A percentile compares a stretch with the other conserved stretches of the same genome.
Conservation (phyloP, 2,113 vertebrate genomes). For the Phalacrocorax carbo region DNA sequence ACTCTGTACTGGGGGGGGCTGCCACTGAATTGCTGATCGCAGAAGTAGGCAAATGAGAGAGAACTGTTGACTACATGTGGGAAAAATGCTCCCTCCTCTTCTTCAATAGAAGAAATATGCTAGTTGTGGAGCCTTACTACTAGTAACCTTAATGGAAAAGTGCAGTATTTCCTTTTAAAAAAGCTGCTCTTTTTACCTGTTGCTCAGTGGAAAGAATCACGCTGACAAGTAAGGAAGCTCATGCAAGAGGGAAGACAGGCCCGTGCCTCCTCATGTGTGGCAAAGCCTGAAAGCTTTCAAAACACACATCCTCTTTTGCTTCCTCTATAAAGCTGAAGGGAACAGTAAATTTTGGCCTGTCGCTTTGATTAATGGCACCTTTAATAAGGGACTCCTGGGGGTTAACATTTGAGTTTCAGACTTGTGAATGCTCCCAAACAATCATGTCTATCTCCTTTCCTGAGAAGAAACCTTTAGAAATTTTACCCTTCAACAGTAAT, state of each 20-base stretch:
- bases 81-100: background rate
- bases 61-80: background rate
- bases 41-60: background rate
- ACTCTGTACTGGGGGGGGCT: fast-evolving
- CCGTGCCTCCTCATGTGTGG: fast-evolving
- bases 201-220: background rate
- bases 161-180: background rate
- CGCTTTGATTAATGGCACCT: background rate
- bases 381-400: background rate
- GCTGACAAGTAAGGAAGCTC: background rate
- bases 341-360: background rate
- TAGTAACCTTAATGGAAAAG: background rate
- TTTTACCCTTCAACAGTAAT: background rate
- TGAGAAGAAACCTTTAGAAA: background rate
- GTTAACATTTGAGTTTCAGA: background rate
- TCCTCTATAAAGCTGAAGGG: background rate
- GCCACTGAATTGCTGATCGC: background rate
- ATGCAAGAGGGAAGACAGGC: background rate
- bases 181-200: background rate
- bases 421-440: background rate
- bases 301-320: background rate
- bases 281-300: background rate
- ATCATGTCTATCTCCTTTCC: background rate
- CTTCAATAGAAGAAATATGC: background rate
- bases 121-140: background rate